Conservation (phyloP, 2,113 vertebrate species). For the Sphyrna mokarran region DNA sequence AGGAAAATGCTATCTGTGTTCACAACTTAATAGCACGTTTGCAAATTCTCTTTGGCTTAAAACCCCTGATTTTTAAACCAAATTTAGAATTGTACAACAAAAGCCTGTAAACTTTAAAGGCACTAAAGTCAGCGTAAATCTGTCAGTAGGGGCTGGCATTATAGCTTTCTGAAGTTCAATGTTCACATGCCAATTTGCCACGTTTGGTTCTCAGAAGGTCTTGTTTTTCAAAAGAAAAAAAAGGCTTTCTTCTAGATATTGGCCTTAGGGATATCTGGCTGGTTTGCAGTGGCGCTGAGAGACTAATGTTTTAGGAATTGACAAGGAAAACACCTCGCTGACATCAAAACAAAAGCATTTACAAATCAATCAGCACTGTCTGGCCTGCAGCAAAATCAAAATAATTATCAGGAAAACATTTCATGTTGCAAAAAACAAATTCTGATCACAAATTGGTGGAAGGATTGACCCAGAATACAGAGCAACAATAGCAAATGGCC, state of each 20-base stretch:
- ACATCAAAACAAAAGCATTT: neutral
- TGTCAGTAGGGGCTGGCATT: neutral
- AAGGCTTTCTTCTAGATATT: neutral
- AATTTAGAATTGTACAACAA: neutral
- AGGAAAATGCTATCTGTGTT: neutral
- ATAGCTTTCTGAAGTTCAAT: neutral
- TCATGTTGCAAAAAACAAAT: neutral
- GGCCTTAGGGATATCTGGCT: neutral
- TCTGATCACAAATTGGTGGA: neutral
- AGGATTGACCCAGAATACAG: slow-evolving; percentile 16
- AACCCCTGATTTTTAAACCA: neutral
- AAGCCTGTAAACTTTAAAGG: neutral
- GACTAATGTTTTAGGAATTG: neutral
- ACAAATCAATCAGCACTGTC: neutral
- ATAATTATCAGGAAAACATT: neutral
- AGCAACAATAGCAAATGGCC: neutral
- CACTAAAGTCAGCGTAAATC: neutral
- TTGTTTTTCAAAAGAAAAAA: neutral
- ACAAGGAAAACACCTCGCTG: neutral
- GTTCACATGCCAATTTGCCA: neutral
- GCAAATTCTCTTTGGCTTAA: neutral
- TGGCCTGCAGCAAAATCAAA: neutral
- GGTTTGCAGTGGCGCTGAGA: neutral
- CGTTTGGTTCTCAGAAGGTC: neutral
- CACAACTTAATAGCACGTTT: neutral